Evolutionary conservation across 2,797 vertebrate species (phyloP).

Genomic region (Argyrosomus regius): DNA sequence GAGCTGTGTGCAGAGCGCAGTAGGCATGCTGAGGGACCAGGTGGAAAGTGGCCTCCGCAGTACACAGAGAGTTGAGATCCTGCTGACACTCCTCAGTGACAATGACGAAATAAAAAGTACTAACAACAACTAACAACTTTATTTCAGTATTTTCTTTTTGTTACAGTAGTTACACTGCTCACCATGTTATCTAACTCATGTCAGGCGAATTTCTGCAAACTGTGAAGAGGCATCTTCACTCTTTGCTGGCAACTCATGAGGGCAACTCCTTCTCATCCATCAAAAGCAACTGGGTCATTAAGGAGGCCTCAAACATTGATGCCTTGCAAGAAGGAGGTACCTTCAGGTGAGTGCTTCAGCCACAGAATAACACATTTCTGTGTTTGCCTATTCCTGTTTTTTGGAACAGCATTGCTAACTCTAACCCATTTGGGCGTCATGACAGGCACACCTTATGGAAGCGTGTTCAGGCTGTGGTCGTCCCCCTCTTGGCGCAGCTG

Average conservation of each 20-base stretch:
- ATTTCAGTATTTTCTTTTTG: background rate
- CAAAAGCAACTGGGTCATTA: constrained; percentile 90
- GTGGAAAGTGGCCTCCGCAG: constrained; percentile 81
- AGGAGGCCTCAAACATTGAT: constrained; percentile 91
- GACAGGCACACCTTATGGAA: constrained; percentile 94
- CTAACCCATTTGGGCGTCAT: constrained; percentile 9
- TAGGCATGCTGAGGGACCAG: constrained; percentile 91
- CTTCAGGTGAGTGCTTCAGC: constrained; percentile 87
- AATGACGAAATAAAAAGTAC: constrained; percentile 81
- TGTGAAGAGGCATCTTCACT: constrained; percentile 86
- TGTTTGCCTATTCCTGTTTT: background rate
- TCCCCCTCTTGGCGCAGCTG: constrained; percentile 91
- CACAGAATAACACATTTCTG: background rate
- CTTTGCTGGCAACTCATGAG: constrained; percentile 86
- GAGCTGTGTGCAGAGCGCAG: constrained; percentile 94
- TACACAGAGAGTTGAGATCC: constrained; percentile 88
- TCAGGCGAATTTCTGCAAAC: constrained; percentile 88
- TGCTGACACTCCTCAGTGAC: constrained; percentile 88
- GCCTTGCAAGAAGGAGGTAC: constrained; percentile 97
- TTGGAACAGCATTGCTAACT: background rate
- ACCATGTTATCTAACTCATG: constrained; percentile 8
- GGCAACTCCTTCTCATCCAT: constrained; percentile 71
- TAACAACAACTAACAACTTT: background rate
- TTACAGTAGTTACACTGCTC: constrained; percentile 1
- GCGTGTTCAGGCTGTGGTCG: constrained; percentile 89